phyloP scores from a whole-genome alignment of 2,888 invertebrate genomes.

The Criorhina ranunculi region DNA sequence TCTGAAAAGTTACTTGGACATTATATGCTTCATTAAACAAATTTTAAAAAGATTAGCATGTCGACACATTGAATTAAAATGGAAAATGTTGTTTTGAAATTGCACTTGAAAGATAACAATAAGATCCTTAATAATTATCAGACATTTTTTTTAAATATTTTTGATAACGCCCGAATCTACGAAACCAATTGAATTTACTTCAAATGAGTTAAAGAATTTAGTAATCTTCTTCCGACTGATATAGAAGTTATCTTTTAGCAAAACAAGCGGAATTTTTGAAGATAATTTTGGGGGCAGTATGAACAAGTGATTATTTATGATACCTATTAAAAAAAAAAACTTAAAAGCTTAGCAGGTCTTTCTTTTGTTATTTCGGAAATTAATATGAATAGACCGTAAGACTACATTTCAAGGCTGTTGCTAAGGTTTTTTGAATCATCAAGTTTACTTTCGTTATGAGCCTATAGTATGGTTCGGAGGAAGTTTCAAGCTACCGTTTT shows the following conservation, averaged over 20 bases:
- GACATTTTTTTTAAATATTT: not conserved
- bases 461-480: no score
- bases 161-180: not conserved
- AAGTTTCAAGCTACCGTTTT: no score
- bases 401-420: no score
- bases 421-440: no score
- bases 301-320: not conserved
- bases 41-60: not conserved
- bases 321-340: not conserved
- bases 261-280: not conserved
- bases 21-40: not conserved
- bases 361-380: no score
- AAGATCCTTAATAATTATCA: conserved; percentile 7
- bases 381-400: no score
- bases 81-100: not conserved
- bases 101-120: not conserved
- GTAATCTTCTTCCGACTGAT: not conserved
- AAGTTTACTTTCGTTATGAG: no score
- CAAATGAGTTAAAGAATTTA: not conserved
- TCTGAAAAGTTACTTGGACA: not conserved
- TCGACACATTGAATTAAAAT: not conserved
- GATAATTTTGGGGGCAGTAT: not conserved
- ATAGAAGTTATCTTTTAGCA: not conserved
- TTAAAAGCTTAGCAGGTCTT: not conserved
- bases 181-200: not conserved